Conservation (phyloP, 2,888 invertebrate genomes). For the Chymomyza caudatula region DNA sequence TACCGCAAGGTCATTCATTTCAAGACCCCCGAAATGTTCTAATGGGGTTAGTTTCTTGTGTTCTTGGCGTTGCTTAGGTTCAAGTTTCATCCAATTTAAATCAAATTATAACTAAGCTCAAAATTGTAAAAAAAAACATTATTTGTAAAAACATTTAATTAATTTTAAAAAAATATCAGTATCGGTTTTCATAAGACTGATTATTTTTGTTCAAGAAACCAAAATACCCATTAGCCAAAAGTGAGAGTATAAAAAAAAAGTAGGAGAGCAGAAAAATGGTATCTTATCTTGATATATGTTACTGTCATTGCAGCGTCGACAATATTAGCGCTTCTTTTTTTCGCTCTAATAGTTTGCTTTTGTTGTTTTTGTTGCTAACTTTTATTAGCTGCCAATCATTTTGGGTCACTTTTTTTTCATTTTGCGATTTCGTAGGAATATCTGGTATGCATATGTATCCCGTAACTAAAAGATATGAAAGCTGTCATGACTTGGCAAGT, state of each 20-base stretch:
- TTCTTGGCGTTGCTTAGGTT: too few species aligned
- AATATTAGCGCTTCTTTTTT: background rate
- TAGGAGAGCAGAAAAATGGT: slow-evolving; percentile 11
- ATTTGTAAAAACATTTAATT: too few species aligned
- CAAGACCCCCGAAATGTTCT: too few species aligned
- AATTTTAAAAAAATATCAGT: too few species aligned
- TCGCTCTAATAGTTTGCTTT: slow-evolving; percentile 1
- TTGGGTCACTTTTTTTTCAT: background rate
- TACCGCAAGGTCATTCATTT: too few species aligned
- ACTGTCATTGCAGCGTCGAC: slow-evolving; percentile 48
- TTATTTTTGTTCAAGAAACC: background rate
- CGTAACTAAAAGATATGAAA: background rate
- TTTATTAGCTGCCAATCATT: slow-evolving; percentile 67
- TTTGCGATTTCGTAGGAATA: background rate
- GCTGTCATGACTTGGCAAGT: slow-evolving; percentile 48
- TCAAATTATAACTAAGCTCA: too few species aligned
- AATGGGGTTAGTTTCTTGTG: too few species aligned
- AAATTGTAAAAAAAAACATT: too few species aligned
- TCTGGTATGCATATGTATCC: background rate
- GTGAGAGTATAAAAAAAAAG: background rate
- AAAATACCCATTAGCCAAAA: background rate
- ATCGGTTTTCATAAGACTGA: too few species aligned
- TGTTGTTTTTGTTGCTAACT: slow-evolving; percentile 30
- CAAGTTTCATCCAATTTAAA: too few species aligned
- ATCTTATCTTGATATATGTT: slow-evolving; percentile 61